phyloP scores from a whole-genome alignment of 1,140 invertebrate genomes.

The Diprion similis region DNA sequence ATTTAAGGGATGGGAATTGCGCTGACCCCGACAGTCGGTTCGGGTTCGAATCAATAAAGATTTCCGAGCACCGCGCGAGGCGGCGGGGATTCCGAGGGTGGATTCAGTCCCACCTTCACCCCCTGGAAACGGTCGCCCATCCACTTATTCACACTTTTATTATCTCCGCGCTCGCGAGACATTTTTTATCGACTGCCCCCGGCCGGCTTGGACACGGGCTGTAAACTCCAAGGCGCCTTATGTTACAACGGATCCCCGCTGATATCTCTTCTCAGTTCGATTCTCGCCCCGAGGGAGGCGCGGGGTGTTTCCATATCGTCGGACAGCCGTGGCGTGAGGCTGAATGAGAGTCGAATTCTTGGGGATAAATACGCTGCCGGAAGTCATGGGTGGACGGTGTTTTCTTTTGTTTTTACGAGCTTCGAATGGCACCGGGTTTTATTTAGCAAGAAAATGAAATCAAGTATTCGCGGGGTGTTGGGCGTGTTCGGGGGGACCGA shows the following conservation, averaged over 20 bases:
- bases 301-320: too few species aligned
- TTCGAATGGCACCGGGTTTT: background rate
- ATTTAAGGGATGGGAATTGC: background rate
- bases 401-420: background rate
- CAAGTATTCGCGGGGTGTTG: background rate
- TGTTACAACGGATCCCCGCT: constrained; percentile 6
- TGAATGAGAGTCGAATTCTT: too few species aligned
- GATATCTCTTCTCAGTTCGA: background rate
- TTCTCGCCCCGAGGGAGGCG: background rate
- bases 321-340: too few species aligned
- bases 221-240: background rate
- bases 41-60: constrained; percentile 5
- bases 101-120: background rate
- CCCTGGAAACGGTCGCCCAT: background rate
- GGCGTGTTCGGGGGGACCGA: background rate
- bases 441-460: background rate
- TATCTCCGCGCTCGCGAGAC: background rate
- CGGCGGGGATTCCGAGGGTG: background rate
- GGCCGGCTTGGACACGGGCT: background rate
- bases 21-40: background rate
- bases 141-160: constrained; percentile 7
- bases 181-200: constrained; percentile 7
- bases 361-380: too few species aligned
- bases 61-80: background rate
- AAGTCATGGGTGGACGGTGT: too few species aligned